phyloP scores from a whole-genome alignment of 2,797 vertebrate genomes.

The Tokudaia tokunoshimensis region DNA sequence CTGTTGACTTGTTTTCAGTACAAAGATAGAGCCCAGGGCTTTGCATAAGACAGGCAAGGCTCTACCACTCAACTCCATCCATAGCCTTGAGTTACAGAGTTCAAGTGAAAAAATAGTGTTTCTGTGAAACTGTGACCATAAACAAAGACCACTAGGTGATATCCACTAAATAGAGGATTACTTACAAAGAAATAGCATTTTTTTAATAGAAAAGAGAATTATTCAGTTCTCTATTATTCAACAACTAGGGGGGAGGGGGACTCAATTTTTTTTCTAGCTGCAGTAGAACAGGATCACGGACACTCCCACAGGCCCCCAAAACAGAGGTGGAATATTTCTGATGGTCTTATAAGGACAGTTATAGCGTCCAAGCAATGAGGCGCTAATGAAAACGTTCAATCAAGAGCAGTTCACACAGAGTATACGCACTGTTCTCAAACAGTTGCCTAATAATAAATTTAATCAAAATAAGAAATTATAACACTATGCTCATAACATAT shows the following conservation, averaged over 20 bases:
- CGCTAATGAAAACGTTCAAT: slow-evolving; percentile 27
- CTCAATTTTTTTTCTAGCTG: background rate
- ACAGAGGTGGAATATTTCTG: background rate
- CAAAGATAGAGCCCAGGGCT: background rate
- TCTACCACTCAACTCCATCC: background rate
- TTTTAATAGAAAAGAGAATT: slow-evolving; percentile 50
- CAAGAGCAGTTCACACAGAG: slow-evolving; percentile 54
- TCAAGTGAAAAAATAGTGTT: slow-evolving; percentile 1
- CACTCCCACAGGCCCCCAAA: background rate
- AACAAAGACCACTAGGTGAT: background rate
- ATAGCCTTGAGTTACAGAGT: background rate
- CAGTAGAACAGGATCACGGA: background rate
- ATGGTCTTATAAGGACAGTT: slow-evolving; percentile 30
- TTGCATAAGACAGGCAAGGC: background rate
- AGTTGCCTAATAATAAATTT: slow-evolving; percentile 47
- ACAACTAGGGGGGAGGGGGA: background rate
- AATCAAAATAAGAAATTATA: slow-evolving; percentile 28
- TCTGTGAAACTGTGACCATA: background rate
- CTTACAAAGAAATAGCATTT: background rate
- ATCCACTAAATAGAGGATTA: background rate
- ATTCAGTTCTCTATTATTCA: slow-evolving; percentile 11
- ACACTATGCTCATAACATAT: slow-evolving; percentile 73
- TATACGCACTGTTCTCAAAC: slow-evolving; percentile 50
- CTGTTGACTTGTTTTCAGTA: background rate
- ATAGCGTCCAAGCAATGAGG: background rate